A percentile compares a stretch with the other conserved stretches of the same genome.
Evolutionary conservation across 2,797 vertebrate species (phyloP).

Genomic region (Ispidina lecontei): DNA sequence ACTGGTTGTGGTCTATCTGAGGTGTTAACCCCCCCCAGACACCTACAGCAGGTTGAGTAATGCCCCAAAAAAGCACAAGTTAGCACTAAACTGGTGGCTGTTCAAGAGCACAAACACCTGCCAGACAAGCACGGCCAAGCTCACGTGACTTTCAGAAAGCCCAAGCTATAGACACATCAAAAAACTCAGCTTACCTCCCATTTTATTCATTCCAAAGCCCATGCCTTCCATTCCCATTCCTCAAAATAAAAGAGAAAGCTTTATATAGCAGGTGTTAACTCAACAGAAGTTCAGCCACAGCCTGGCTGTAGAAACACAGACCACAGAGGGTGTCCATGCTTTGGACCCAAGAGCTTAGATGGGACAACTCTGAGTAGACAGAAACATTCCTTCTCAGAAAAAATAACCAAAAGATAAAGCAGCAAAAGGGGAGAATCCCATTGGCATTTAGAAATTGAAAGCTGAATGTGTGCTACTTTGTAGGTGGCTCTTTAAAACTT

Average conservation of each 20-base stretch:
- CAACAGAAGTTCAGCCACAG: neutral
- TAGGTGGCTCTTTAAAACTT: constrained; percentile 66
- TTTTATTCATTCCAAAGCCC: constrained; percentile 95
- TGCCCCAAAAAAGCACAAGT: neutral
- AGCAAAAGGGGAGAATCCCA: constrained; percentile 38
- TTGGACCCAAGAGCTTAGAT: neutral
- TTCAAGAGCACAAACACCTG: neutral
- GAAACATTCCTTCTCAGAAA: constrained; percentile 46
- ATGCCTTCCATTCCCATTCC: constrained; percentile 94
- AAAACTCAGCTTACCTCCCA: constrained; percentile 88
- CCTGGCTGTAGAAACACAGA: neutral
- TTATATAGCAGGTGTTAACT: constrained; percentile 13
- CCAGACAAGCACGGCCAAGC: neutral
- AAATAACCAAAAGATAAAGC: constrained; percentile 8
- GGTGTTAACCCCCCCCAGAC: neutral
- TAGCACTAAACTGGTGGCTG: accelerated
- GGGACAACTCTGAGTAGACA: constrained; percentile 16
- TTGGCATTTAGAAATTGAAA: constrained; percentile 33
- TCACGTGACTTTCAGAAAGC: neutral
- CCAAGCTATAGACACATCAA: neutral
- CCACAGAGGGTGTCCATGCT: neutral
- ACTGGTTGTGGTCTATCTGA: neutral
- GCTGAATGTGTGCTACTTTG: constrained; percentile 68
- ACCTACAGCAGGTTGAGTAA: neutral
- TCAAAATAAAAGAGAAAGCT: constrained; percentile 75